Evolutionary conservation across 53 echinoderm and acorn worm species (phyloP), one percentile per base, ranked within the genome.

Genomic region (Patiria pectinifera): DNA sequence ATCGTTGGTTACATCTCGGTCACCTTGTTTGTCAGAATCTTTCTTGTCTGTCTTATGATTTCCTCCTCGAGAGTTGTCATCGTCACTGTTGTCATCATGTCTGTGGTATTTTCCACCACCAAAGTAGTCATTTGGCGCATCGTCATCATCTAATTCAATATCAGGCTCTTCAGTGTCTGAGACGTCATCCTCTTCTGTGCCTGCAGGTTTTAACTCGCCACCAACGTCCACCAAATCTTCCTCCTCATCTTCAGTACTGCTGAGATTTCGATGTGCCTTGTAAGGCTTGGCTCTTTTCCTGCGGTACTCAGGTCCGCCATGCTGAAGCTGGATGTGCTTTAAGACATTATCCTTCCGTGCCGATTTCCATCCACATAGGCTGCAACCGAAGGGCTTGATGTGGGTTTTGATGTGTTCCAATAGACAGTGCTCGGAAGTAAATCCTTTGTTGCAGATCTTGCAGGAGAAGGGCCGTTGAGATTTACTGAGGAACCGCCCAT

Each of bases 321-420:
- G 99, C 48, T 92, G 94, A 22, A 94, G 93, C 83, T 99, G 95
- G 45, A 99, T 99, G 88, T 99, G 99, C 76, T 96, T 96, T 72
- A 95, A 90, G 76, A 99, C 94, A 84, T 99, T 99, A 66, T 99
- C 99, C 84, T 99, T 99, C 59, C 99, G 92, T 19, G 99, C 95
- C 11, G 97, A 96, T 48, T 93, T 92, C 96, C 96, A 93, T 26
- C 96, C 97, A 82, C 99, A 99, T 48, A 87, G 91, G 47, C 96
- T 93, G 84, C 99, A 99, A 59, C 94, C 93, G 87, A 96, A 99
- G 19, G 99, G 99, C 85, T 97, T 97, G 48, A 96, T 95, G 84
- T 99, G 99, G 18, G 97, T 99, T 82, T 99, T 99, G 86, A 99
- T 99, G 70, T 99, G 99, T 83, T 99, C 99, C 69, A 97, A 85